Evolutionary conservation across 2,888 invertebrate species (phyloP).

Genomic region (Drosophila anomalipes): DNA sequence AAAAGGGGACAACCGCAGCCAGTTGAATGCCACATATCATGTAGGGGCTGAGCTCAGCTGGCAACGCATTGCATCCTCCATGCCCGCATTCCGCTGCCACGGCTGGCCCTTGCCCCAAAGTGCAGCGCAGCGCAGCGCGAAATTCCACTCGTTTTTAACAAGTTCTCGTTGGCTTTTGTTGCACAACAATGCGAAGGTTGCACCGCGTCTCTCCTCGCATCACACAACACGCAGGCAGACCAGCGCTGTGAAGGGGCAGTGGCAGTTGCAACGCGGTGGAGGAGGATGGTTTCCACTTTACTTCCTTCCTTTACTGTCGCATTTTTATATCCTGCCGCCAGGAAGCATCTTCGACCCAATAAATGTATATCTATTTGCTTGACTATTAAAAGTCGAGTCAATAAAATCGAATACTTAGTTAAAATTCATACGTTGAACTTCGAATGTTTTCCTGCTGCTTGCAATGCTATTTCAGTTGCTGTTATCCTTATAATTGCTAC

Average conservation of each 20-base stretch:
- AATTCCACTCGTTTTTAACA: conserved; percentile 80
- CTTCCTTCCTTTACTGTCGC: conserved; percentile 38
- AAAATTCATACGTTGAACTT: too few species aligned
- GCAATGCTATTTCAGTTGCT: not conserved
- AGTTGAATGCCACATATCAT: conserved; percentile 53
- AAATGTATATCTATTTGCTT: not conserved
- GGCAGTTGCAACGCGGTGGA: not conserved
- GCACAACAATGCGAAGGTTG: conserved; percentile 76
- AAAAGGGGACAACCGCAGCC: conserved; percentile 40
- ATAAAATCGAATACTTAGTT: not conserved
- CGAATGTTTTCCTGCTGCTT: not conserved
- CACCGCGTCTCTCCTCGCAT: too few species aligned
- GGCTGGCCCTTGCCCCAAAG: conserved; percentile 5
- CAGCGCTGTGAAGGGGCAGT: not conserved
- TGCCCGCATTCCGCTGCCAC: conserved; percentile 45
- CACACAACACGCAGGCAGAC: conserved; percentile 50
- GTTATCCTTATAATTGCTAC: not conserved
- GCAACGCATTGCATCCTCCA: conserved; percentile 59
- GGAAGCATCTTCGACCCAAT: not conserved
- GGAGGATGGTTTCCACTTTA: conserved; percentile 13
- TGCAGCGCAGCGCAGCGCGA: conserved; percentile 81
- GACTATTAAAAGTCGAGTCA: not conserved
- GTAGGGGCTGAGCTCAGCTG: conserved; percentile 58
- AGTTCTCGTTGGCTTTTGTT: conserved; percentile 78
- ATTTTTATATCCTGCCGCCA: conserved; percentile 21